Evolutionary conservation across 2,113 vertebrate species (phyloP).

Genomic region (Notiomystis cincta): DNA sequence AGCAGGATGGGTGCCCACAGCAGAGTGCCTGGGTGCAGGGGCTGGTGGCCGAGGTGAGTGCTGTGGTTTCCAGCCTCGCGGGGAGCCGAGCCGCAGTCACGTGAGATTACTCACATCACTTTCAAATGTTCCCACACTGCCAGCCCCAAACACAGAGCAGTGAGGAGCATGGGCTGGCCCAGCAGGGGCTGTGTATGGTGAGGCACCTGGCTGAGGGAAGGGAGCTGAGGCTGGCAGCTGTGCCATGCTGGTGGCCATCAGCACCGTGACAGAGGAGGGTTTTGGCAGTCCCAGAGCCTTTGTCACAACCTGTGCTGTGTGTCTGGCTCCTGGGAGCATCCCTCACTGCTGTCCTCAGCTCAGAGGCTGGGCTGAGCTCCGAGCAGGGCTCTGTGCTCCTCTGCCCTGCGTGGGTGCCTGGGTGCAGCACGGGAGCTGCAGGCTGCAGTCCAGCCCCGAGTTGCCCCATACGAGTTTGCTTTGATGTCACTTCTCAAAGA

Average conservation of each 20-base stretch:
- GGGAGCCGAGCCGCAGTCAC: slow-evolving; percentile 12
- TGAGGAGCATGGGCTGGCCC: background rate
- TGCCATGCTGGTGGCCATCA: background rate
- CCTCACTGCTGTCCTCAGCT: background rate
- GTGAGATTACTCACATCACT: slow-evolving; percentile 62
- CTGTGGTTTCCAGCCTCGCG: slow-evolving; percentile 63
- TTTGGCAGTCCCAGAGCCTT: background rate
- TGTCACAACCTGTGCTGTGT: fast-evolving
- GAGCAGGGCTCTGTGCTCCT: background rate
- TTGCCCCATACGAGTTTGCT: background rate
- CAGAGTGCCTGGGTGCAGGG: background rate
- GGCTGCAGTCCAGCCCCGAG: background rate
- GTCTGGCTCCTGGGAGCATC: background rate
- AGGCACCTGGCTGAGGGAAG: background rate
- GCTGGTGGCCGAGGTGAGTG: background rate
- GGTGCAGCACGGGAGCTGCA: background rate
- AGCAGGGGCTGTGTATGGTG: background rate
- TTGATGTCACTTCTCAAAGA: slow-evolving; percentile 22
- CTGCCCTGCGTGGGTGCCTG: background rate
- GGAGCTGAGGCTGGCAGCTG: background rate
- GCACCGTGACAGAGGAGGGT: fast-evolving
- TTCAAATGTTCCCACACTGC: slow-evolving; percentile 56
- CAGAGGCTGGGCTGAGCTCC: background rate
- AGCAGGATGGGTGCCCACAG: background rate
- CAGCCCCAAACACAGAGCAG: slow-evolving; percentile 2